Conservation (phyloP, 2,888 invertebrate genomes). For the Elysia crispata region DNA sequence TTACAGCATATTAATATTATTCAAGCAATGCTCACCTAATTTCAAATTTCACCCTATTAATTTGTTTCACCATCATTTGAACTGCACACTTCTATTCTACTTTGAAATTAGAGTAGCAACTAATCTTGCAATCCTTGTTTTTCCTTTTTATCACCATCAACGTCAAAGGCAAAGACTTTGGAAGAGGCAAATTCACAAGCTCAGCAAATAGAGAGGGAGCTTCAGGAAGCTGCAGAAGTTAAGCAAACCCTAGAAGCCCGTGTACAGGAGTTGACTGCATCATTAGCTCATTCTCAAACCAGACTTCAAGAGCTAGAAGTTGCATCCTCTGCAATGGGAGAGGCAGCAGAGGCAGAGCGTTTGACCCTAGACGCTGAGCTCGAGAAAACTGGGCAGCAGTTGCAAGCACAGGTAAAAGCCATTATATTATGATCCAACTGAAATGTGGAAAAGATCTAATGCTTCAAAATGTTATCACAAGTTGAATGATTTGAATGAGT, state of each 20-base stretch:
- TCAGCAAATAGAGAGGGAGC: constrained; percentile 48
- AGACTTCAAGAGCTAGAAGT: constrained; percentile 16
- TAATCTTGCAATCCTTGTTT: too few relatives aligned
- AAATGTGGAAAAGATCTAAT: too few relatives aligned
- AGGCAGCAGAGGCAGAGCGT: not conserved
- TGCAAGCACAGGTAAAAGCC: too few relatives aligned
- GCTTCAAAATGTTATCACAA: too few relatives aligned
- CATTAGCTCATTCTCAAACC: constrained; percentile 20
- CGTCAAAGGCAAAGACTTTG: constrained; percentile 27
- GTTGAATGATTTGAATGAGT: too few relatives aligned
- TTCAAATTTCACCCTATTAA: not conserved
- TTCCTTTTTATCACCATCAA: too few relatives aligned
- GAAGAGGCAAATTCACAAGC: constrained; percentile 46
- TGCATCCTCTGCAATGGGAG: too few relatives aligned
- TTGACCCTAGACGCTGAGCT: constrained; percentile 1
- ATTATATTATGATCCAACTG: too few relatives aligned
- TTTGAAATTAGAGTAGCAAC: not conserved
- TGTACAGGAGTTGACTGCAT: constrained; percentile 26
- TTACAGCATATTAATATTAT: too few relatives aligned
- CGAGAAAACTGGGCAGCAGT: not conserved
- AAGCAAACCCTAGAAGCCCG: not conserved
- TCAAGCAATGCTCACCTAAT: not conserved
- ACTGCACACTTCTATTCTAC: not conserved
- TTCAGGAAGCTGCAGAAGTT: constrained; percentile 46
- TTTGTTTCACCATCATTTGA: not conserved